A percentile compares a stretch with the other conserved stretches of the same genome.
These are phyloP conservation scores for Megamerina dolium DNA, from an alignment of 2,888 invertebrate species.

Conservation along the genomic window DNA sequence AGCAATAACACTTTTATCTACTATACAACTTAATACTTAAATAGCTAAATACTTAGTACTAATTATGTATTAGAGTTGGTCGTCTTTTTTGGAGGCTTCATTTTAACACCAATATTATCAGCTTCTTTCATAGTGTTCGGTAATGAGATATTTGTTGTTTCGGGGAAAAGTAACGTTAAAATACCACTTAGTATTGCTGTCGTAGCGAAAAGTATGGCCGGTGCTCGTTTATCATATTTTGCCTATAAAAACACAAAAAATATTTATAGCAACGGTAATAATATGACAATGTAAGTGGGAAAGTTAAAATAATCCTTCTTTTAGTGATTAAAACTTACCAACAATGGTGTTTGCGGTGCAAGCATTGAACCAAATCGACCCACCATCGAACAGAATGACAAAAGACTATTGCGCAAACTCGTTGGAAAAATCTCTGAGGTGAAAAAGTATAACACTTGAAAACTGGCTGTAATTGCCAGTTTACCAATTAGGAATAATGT, in stretches of 20 bases:
- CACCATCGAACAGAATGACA: conserved; percentile 64
- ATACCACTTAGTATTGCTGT: conserved; percentile 55
- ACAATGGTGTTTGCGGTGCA: conserved; percentile 64
- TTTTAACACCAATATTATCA: conserved; percentile 46
- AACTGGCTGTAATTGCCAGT: conserved; percentile 61
- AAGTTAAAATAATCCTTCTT: too few species aligned
- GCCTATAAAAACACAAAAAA: conserved; percentile 25
- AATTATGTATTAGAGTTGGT: too few species aligned
- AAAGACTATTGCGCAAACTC: conserved; percentile 58
- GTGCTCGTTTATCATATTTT: conserved; percentile 45
- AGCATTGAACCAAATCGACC: conserved; percentile 64
- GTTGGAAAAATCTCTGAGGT: conserved; percentile 70
- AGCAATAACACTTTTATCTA: too few species aligned
- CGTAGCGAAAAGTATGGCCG: conserved; percentile 56
- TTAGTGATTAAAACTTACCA: conserved; percentile 39
- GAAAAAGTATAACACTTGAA: conserved; percentile 62
- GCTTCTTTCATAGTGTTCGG: conserved; percentile 61
- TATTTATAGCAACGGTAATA: background rate
- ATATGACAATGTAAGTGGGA: too few species aligned
- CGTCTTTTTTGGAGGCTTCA: too few species aligned
- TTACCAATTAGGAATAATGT: conserved; percentile 57
- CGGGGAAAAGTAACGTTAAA: conserved; percentile 58
- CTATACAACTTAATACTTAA: too few species aligned
- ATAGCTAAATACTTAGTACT: too few species aligned
- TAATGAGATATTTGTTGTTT: conserved; percentile 56